phyloP scores from a whole-genome alignment of 35 echinoderm and acorn worm genomes.

The Chiridota heheva region DNA sequence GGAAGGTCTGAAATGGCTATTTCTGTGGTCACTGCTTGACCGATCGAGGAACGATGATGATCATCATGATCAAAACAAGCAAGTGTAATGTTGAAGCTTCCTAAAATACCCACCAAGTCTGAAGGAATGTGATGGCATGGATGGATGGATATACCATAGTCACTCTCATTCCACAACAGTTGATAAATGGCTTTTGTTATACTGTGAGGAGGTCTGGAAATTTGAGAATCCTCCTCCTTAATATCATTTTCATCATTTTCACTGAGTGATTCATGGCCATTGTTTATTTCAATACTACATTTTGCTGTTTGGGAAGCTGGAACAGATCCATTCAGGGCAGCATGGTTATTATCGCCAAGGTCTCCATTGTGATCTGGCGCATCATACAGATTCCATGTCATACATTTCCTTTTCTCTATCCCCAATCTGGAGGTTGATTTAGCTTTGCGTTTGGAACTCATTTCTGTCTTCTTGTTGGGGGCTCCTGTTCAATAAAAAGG shows the following conservation, averaged over 20 bases:
- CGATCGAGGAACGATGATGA: too few species aligned
- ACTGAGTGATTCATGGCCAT: background rate
- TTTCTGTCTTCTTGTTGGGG: too few species aligned
- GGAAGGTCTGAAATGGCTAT: background rate
- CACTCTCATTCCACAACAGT: too few species aligned
- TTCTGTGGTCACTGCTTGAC: background rate
- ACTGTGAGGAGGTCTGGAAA: slow-evolving; percentile 4
- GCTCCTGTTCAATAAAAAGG: too few species aligned
- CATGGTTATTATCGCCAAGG: background rate
- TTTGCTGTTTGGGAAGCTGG: background rate
- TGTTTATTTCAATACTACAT: background rate
- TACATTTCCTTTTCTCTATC: slow-evolving; percentile 65
- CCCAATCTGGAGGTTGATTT: too few species aligned
- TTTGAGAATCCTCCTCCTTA: background rate
- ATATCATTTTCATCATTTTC: background rate
- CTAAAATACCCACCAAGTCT: too few species aligned
- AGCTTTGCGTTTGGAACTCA: too few species aligned
- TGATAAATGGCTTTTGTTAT: background rate
- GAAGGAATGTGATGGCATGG: too few species aligned
- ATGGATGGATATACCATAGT: too few species aligned
- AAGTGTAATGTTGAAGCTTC: too few species aligned
- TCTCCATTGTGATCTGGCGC: background rate
- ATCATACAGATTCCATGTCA: slow-evolving; percentile 79
- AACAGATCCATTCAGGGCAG: background rate
- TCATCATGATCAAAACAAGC: too few species aligned